phyloP scores from a whole-genome alignment of 2,888 invertebrate genomes.

The Ophraella communa region DNA sequence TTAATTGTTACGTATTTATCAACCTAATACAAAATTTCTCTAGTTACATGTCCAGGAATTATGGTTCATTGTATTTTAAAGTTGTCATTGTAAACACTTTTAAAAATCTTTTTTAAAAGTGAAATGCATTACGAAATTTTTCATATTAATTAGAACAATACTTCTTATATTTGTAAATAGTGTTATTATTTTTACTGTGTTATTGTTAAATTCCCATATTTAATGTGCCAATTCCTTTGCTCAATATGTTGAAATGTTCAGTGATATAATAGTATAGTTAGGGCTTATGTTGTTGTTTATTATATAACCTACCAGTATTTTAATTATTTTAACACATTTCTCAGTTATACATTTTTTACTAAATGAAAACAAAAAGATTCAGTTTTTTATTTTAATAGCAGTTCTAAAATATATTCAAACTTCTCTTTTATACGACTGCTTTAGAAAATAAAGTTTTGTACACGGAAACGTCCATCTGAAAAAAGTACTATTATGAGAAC shows the following conservation, averaged over 20 bases:
- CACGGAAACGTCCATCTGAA: too few species aligned
- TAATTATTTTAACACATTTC: not conserved
- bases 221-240: constrained; percentile 41
- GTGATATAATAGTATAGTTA: constrained; percentile 26
- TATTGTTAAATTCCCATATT: not conserved
- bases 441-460: too few species aligned
- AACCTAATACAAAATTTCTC: not conserved
- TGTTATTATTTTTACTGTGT: not conserved
- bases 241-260: constrained; percentile 33
- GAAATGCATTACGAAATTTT: not conserved
- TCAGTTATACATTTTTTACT: too few species aligned
- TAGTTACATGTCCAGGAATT: not conserved
- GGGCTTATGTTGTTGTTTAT: not conserved
- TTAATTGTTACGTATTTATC: too few species aligned
- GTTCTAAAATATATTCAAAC: too few species aligned
- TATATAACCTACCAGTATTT: not conserved
- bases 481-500: too few species aligned
- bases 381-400: too few species aligned
- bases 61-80: not conserved
- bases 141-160: not conserved
- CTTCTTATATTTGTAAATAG: not conserved
- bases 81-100: not conserved
- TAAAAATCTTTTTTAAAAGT: not conserved
- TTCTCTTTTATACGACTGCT: too few species aligned
- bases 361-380: too few species aligned